Percentiles rank a stretch among this genome's conserved stretches.
These are phyloP conservation scores for Coelogynopora nodosa DNA, from an alignment of 2,888 invertebrate species.

Conservation along the genomic window DNA sequence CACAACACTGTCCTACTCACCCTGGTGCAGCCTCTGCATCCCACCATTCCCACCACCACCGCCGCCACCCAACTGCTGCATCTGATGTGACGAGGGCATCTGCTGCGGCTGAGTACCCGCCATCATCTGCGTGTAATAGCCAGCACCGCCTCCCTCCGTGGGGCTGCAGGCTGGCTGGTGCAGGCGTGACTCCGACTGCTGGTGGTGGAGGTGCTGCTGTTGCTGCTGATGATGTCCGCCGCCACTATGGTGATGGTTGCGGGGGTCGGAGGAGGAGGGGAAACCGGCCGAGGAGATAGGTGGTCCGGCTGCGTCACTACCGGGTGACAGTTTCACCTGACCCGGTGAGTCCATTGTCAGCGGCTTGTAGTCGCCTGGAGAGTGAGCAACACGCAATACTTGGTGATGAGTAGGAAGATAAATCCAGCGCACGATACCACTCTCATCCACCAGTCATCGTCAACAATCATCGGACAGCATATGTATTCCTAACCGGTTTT, in stretches of 20 bases:
- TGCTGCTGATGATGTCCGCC: neutral
- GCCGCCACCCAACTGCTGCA: neutral
- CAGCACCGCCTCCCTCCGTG: neutral
- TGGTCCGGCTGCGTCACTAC: neutral
- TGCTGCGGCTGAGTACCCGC: neutral
- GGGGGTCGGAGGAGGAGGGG: no score
- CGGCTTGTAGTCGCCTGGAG: neutral
- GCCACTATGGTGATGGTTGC: no score
- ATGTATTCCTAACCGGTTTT: no score
- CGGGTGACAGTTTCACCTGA: neutral
- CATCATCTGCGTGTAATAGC: neutral
- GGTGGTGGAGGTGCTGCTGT: neutral
- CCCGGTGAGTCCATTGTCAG: neutral
- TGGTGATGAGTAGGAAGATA: no score
- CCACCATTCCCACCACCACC: neutral
- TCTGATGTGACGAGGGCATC: neutral
- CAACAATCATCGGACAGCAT: no score
- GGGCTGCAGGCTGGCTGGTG: neutral
- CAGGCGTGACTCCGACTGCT: neutral
- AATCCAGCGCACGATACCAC: no score
- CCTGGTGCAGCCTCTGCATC: neutral
- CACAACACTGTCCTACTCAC: no score
- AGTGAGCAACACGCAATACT: no score
- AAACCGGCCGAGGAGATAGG: neutral
- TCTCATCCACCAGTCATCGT: no score